A percentile compares a stretch with the other conserved stretches of the same genome.
Evolutionary conservation across 2,113 vertebrate species (phyloP).

Genomic region (Tonatia bakeri): DNA sequence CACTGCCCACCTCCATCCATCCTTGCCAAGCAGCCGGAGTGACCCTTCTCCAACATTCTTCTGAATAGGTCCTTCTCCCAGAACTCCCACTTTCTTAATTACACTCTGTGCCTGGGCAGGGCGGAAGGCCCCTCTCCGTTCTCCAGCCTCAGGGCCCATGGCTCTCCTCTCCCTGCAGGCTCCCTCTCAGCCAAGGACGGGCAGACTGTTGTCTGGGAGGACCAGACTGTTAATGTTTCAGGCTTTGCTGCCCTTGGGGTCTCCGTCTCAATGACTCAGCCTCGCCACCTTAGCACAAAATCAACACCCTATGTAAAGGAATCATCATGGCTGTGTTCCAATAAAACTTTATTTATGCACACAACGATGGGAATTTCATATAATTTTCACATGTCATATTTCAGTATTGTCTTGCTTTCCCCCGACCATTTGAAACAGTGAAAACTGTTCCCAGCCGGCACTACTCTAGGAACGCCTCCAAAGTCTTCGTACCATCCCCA

Average conservation of each 20-base stretch:
- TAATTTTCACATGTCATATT: not conserved
- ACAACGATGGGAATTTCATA: not conserved
- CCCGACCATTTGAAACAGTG: not conserved
- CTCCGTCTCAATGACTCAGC: not conserved
- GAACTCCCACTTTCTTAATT: not conserved
- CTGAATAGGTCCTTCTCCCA: not conserved
- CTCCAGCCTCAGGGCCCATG: not conserved
- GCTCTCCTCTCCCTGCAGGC: not conserved
- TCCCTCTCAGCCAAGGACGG: not conserved
- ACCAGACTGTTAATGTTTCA: not conserved
- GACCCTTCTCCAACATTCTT: not conserved
- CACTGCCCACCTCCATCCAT: no score
- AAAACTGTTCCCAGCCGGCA: not conserved
- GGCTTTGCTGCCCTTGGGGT: not conserved
- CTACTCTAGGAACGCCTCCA: not conserved
- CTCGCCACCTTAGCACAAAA: not conserved
- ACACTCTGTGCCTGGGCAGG: not conserved
- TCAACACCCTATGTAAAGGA: not conserved
- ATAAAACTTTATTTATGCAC: slow-evolving; percentile 40
- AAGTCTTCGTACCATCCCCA: no score
- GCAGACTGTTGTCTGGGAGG: not conserved
- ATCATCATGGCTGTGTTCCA: not conserved
- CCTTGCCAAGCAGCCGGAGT: not conserved
- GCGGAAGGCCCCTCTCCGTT: not conserved
- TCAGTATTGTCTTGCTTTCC: not conserved